Percentiles rank a stretch among this genome's conserved stretches.
phyloP scores from a whole-genome alignment of 2,113 vertebrate genomes.

The Platysternon megacephalum region DNA sequence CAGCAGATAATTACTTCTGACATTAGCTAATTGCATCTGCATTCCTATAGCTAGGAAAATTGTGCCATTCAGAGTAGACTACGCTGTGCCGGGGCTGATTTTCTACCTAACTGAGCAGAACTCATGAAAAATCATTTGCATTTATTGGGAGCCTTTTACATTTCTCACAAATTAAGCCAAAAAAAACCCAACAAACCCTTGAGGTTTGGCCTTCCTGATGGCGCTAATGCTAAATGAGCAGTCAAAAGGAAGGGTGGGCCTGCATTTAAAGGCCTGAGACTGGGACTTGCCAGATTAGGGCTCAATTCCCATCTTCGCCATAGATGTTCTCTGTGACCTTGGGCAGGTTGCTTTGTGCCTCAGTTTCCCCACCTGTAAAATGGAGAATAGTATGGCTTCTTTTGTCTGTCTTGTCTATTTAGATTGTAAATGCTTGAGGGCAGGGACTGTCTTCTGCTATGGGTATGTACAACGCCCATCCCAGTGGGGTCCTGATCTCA shows the following conservation, averaged over 20 bases:
- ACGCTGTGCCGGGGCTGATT: neutral
- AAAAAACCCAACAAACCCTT: no score
- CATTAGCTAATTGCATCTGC: neutral
- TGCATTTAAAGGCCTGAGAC: neutral
- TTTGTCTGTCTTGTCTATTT: neutral
- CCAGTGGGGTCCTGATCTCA: neutral
- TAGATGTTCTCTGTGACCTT: neutral
- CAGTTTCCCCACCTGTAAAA: neutral
- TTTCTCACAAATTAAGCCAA: neutral
- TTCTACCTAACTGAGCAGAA: neutral
- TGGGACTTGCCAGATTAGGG: neutral
- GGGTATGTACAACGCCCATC: neutral
- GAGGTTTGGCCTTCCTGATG: neutral
- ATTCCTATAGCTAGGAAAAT: neutral
- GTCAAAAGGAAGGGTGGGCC: neutral
- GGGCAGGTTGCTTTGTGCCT: neutral
- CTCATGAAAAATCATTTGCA: neutral
- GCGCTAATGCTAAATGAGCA: neutral
- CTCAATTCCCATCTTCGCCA: no score
- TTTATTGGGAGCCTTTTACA: neutral
- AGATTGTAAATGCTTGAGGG: neutral
- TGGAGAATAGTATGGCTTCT: neutral
- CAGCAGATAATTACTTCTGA: neutral
- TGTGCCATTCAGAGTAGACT: neutral
- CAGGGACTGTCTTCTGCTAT: neutral